These are phyloP conservation scores for Germaria angustata DNA, from an alignment of 2,888 invertebrate genomes.

Conservation along the genomic window DNA sequence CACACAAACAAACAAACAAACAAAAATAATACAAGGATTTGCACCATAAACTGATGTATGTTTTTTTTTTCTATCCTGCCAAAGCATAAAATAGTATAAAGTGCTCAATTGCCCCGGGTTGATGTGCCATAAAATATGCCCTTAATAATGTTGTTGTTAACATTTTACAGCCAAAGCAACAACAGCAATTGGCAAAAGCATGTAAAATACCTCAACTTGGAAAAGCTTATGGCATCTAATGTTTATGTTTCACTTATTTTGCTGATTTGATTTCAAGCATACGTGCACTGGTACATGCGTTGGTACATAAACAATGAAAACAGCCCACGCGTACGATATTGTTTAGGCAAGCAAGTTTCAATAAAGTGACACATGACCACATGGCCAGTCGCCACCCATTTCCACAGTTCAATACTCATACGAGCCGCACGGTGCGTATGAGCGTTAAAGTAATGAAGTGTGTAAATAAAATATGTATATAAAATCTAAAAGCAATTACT, in stretches of 20 bases:
- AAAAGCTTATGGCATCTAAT: conserved; percentile 52
- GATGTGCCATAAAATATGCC: conserved; percentile 57
- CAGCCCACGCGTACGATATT: conserved; percentile 3
- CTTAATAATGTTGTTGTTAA: conserved; percentile 55
- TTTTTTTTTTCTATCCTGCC: not conserved
- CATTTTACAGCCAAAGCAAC: conserved; percentile 48
- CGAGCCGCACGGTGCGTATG: conserved; percentile 17
- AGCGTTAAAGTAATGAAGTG: conserved; percentile 2
- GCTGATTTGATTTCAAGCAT: not conserved
- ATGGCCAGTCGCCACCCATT: not conserved
- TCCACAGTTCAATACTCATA: not conserved
- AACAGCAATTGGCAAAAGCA: conserved; percentile 2
- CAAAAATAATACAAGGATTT: not conserved
- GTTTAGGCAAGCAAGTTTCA: conserved; percentile 57
- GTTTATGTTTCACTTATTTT: conserved; percentile 43
- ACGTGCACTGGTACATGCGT: conserved; percentile 20
- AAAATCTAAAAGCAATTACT: conserved; percentile 61
- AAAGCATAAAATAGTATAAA: not conserved
- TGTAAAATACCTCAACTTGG: conserved; percentile 39
- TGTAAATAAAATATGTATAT: conserved; percentile 2
- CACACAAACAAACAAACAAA: not conserved
- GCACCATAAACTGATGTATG: conserved; percentile 6
- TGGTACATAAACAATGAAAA: conserved; percentile 38
- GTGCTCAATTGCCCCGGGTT: not conserved
- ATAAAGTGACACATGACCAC: conserved; percentile 18